Evolutionary conservation across 2,113 vertebrate species (phyloP), one percentile per base, ranked within the genome.

Genomic region (Alectura lathami): DNA sequence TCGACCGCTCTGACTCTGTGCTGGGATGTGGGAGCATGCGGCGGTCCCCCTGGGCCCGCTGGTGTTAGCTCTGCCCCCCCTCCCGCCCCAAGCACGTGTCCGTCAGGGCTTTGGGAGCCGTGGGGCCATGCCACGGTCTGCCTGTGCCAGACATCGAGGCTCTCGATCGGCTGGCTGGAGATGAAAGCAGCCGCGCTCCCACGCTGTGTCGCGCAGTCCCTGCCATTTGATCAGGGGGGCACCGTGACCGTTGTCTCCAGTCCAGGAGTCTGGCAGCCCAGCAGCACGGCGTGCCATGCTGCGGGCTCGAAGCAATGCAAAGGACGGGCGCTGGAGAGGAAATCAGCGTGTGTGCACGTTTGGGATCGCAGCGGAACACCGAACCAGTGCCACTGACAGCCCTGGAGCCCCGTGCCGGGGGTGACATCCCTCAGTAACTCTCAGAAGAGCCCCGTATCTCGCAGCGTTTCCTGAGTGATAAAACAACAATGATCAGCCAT

Each of bases 261-360:
- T 62, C 43, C 74, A 77, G n/a, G 34, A 30, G 17, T 18, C 34
- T 34, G 57, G 17, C 36, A 67, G 82, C 70, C 54, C 40, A 8
- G 63, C 12, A 60, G 76, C 30, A 38, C 6, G 2, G 16, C 4
- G 2, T 27, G 48, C 30, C 9, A 0, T 8, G 17, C 26, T 17
- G 16, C 1, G 5, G 24, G 17, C 50, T 54, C 59, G 34, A 6
- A 13, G 14, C 12, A n/a, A 34, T 6, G 8, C 30, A 24, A 36
- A 34, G 62, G 34, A 64, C 9, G 3, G 30, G 11, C 2, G 5
- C 0, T 34, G 50, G 29, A 87, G 24, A 0, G 12, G 48, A 62
- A 67, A 45, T 13, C 6, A 0, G 53, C 3, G 0, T 29, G 68
- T 0, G 0, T 9, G 43, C 3, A 2, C 42, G 1, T 8, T 0